Conservation (phyloP, 2,888 invertebrate species). For the Shargacucullia verbasci region DNA sequence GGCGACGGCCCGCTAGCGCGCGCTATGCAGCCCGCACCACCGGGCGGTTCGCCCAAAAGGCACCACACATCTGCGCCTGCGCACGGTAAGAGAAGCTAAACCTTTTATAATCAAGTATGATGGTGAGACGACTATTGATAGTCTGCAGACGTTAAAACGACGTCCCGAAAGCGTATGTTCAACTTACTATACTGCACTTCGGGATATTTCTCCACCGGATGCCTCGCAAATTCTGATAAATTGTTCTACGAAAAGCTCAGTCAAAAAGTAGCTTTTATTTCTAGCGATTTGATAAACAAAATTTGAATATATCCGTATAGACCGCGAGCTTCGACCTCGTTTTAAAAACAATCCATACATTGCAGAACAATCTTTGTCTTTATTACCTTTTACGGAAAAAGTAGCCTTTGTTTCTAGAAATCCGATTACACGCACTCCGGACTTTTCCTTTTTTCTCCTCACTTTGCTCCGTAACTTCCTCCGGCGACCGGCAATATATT, state of each 20-base stretch:
- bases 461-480: neutral
- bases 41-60: constrained; percentile 86
- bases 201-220: no score
- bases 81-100: constrained; percentile 66
- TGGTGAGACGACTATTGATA: no score
- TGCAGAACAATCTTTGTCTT: neutral
- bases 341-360: neutral
- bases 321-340: no score
- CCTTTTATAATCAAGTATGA: no score
- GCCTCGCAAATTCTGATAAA: no score
- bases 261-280: no score
- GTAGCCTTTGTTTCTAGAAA: constrained; percentile 32
- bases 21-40: constrained; percentile 87
- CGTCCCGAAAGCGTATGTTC: no score
- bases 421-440: constrained; percentile 43
- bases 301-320: no score
- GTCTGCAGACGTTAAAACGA: no score
- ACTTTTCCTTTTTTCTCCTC: neutral
- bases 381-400: constrained; percentile 3
- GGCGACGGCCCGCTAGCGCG: constrained; percentile 89
- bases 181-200: no score
- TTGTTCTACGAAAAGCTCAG: no score
- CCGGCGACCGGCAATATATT: constrained; percentile 25
- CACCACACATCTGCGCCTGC: constrained; percentile 72
- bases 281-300: no score